Conservation (phyloP, 1,140 invertebrate species). For the Myzus persicae region DNA sequence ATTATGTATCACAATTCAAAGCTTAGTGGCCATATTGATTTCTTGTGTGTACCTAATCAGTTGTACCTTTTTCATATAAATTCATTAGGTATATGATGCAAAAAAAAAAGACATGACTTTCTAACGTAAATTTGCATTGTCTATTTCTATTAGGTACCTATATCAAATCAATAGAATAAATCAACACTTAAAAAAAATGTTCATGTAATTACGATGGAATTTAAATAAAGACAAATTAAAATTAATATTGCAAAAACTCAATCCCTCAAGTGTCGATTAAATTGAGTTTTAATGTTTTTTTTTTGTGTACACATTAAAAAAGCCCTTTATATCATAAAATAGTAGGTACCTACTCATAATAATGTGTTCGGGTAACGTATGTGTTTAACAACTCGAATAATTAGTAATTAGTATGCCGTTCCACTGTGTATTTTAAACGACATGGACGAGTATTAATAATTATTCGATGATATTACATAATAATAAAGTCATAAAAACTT, state of each 20-base stretch:
- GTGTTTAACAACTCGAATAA: neutral
- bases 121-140: neutral
- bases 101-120: neutral
- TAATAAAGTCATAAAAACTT: neutral
- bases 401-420: neutral
- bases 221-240: neutral
- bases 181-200: neutral
- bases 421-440: neutral
- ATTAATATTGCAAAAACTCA: neutral
- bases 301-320: neutral
- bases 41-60: neutral
- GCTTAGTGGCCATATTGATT: neutral
- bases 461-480: neutral
- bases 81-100: too few species aligned
- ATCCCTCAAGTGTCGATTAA: neutral
- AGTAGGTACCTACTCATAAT: neutral
- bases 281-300: neutral
- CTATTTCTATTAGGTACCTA: neutral
- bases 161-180: neutral
- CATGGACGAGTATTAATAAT: neutral
- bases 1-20: neutral
- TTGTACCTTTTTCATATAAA: too few species aligned
- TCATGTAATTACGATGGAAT: accelerated
- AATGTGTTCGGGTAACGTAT: neutral
- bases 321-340: neutral